Conservation (phyloP, 2,113 vertebrate genomes). For the Apeltes quadracus region DNA sequence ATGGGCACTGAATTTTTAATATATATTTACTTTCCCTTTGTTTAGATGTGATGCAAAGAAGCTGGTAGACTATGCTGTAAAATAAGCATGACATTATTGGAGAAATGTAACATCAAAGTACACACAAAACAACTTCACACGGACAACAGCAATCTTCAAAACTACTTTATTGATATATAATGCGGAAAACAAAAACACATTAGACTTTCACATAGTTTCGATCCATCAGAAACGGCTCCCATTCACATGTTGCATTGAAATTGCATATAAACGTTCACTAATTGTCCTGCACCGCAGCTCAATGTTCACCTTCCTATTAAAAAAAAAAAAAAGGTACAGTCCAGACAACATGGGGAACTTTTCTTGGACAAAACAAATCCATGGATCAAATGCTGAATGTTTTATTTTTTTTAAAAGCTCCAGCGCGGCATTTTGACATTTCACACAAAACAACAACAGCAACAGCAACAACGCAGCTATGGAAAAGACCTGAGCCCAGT, state of each 20-base stretch:
- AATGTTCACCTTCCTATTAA: slow-evolving; percentile 11
- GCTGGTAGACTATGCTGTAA: background rate
- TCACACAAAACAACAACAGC: slow-evolving; percentile 11
- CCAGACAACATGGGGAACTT: slow-evolving; percentile 14
- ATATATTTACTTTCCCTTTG: background rate
- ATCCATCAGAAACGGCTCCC: slow-evolving; percentile 28
- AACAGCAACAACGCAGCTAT: background rate
- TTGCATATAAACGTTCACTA: slow-evolving; percentile 40
- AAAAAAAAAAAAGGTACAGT: slow-evolving; percentile 19
- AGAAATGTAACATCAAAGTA: too few relatives aligned
- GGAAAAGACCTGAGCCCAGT: slow-evolving; percentile 14
- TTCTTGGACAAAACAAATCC: background rate
- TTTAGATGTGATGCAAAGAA: background rate
- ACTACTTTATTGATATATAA: slow-evolving; percentile 74
- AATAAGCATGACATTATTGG: background rate
- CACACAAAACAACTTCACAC: too few relatives aligned
- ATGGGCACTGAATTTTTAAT: too few relatives aligned
- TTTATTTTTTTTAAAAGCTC: background rate
- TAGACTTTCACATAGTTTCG: slow-evolving; percentile 49
- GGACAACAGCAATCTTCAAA: slow-evolving; percentile 15
- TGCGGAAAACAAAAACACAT: slow-evolving; percentile 28
- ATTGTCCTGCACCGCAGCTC: slow-evolving; percentile 8
- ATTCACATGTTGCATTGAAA: slow-evolving; percentile 64
- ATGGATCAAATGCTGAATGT: background rate
- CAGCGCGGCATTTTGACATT: slow-evolving; percentile 3